phyloP scores from a whole-genome alignment of 2,113 vertebrate species.

The Spea multiplicata region DNA sequence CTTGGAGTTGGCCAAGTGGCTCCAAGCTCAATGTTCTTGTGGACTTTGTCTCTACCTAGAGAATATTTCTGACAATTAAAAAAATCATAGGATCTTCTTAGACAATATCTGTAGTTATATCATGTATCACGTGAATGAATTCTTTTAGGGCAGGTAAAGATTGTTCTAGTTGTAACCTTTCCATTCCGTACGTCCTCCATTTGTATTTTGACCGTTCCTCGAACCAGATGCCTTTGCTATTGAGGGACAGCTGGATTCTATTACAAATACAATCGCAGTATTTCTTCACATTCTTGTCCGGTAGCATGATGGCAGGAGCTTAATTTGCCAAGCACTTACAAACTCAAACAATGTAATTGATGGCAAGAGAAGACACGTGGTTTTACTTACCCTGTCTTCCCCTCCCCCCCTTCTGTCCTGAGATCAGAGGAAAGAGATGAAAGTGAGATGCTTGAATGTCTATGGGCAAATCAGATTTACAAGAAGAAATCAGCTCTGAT shows the following conservation, averaged over 20 bases:
- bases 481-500: background rate
- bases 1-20: too few relatives aligned
- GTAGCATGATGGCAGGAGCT: constrained; percentile 55
- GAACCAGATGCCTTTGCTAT: constrained; percentile 49
- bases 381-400: constrained; percentile 31
- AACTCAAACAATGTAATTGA: constrained; percentile 54
- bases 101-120: too few relatives aligned
- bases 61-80: background rate
- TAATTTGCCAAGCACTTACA: constrained; percentile 51
- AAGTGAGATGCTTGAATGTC: constrained; percentile 11
- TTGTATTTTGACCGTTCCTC: constrained; percentile 9
- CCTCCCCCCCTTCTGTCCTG: constrained; percentile 2
- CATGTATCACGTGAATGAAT: background rate
- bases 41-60: background rate
- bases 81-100: too few relatives aligned
- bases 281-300: constrained; percentile 52
- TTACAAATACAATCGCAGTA: constrained; percentile 54
- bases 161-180: background rate
- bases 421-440: constrained; percentile 32
- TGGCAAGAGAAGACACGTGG: constrained; percentile 45
- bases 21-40: too few relatives aligned
- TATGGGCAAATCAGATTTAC: constrained; percentile 18
- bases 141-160: background rate
- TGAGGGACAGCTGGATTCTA: constrained; percentile 58
- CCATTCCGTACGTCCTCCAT: background rate